Conservation (phyloP, 2,888 invertebrate genomes). For the Folsomia candida region DNA sequence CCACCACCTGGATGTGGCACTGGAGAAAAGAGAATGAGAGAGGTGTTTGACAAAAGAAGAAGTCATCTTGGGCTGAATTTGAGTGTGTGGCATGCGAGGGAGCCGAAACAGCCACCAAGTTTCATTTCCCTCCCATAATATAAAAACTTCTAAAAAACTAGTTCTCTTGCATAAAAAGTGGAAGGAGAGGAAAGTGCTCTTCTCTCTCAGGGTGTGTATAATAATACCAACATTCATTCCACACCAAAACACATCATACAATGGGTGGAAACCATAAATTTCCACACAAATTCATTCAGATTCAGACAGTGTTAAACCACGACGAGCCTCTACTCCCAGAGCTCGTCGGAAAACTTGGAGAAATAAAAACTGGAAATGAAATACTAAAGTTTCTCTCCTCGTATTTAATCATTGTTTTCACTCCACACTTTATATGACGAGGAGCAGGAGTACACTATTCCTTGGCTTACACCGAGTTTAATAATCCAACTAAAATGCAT, state of each 20-base stretch:
- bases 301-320: conserved; percentile 21
- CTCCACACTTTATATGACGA: neutral
- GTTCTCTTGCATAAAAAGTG: conserved; percentile 23
- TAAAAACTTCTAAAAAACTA: conserved; percentile 28
- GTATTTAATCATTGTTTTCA: conserved; percentile 17
- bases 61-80: conserved; percentile 2
- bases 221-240: conserved; percentile 12
- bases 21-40: no score
- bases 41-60: conserved; percentile 19
- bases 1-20: no score
- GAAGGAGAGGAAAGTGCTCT: neutral
- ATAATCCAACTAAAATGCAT: conserved; percentile 22
- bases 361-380: conserved; percentile 19
- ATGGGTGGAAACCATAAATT: conserved; percentile 10
- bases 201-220: conserved; percentile 11
- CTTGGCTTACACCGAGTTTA: conserved; percentile 8
- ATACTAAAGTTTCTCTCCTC: conserved; percentile 20
- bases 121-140: conserved; percentile 30
- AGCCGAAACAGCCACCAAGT: conserved; percentile 28
- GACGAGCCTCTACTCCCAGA: conserved; percentile 2
- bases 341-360: conserved; percentile 15
- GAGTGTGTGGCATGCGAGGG: conserved; percentile 12
- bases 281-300: conserved; percentile 25
- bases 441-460: neutral
- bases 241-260: conserved; percentile 22